Evolutionary conservation across 1,140 invertebrate genomes (phyloP).

Genomic region (Nasonia vitripennis): DNA sequence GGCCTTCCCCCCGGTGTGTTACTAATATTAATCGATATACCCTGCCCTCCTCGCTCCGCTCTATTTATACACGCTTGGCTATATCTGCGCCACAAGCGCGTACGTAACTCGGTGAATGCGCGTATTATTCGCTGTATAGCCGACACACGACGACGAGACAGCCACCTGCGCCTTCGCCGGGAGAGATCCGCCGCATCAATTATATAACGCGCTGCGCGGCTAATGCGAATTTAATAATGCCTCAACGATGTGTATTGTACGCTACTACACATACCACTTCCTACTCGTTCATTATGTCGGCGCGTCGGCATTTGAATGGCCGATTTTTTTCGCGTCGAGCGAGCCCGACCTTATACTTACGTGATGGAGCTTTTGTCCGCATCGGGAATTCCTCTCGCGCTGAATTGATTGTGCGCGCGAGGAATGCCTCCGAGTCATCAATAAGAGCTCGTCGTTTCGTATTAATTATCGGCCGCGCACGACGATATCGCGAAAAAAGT

Average conservation of each 20-base stretch:
- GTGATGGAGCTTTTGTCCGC: background rate
- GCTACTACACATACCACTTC: no score
- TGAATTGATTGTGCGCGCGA: background rate
- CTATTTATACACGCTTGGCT: background rate
- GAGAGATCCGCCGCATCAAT: constrained; percentile 53
- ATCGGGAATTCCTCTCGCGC: background rate
- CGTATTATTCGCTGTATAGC: background rate
- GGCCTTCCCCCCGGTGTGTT: constrained; percentile 60
- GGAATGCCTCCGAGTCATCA: background rate
- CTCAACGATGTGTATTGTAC: background rate
- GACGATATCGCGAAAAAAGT: background rate
- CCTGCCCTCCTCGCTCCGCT: no score
- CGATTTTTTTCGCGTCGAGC: background rate
- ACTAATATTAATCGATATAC: constrained; percentile 66
- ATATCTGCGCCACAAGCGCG: background rate
- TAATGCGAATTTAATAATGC: constrained; percentile 52
- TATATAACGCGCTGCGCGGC: background rate
- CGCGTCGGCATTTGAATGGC: background rate
- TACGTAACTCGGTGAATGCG: background rate
- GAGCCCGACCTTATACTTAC: no score
- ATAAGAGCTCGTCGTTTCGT: background rate
- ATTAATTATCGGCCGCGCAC: background rate
- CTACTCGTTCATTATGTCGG: no score
- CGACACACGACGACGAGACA: constrained; percentile 42
- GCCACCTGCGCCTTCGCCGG: constrained; percentile 55